Evolutionary conservation across 2,888 invertebrate species (phyloP).

Genomic region (Peribatodes rhomboidaria): DNA sequence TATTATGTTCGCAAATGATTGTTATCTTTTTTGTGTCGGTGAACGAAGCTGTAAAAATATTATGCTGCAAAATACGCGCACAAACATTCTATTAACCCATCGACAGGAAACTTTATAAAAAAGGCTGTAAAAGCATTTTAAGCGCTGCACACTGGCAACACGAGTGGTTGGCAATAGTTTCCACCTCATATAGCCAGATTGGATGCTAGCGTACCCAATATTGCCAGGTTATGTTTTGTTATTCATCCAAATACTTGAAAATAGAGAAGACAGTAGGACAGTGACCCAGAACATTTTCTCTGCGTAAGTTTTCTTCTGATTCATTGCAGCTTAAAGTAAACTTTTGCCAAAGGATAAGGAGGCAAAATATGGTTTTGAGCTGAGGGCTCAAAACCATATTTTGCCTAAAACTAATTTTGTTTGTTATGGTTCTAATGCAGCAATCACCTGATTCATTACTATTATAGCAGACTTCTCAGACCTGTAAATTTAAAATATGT

Average conservation of each 20-base stretch:
- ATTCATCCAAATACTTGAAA: background rate
- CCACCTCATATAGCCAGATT: constrained; percentile 67
- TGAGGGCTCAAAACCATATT: background rate
- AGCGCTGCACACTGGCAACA: constrained; percentile 50
- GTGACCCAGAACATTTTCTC: background rate
- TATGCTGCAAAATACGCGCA: background rate
- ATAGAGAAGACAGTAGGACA: background rate
- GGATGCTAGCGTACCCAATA: constrained; percentile 49
- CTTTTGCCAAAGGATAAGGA: background rate
- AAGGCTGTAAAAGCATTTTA: constrained; percentile 60
- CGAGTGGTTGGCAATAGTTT: constrained; percentile 61
- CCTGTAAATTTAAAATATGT: background rate
- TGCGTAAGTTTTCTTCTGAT: background rate
- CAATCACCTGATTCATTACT: background rate
- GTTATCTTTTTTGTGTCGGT: background rate
- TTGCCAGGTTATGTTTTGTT: constrained; percentile 18
- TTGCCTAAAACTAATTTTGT: background rate
- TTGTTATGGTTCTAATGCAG: background rate
- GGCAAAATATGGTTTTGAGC: too few relatives aligned
- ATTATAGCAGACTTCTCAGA: background rate
- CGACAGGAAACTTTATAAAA: constrained; percentile 32
- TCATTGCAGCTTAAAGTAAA: background rate
- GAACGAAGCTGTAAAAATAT: constrained; percentile 7
- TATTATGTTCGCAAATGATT: background rate
- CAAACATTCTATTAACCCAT: constrained; percentile 17